Base-by-base conservation (phyloP, 2,888 invertebrate genomes). In the Leptopilina myrica region DNA sequence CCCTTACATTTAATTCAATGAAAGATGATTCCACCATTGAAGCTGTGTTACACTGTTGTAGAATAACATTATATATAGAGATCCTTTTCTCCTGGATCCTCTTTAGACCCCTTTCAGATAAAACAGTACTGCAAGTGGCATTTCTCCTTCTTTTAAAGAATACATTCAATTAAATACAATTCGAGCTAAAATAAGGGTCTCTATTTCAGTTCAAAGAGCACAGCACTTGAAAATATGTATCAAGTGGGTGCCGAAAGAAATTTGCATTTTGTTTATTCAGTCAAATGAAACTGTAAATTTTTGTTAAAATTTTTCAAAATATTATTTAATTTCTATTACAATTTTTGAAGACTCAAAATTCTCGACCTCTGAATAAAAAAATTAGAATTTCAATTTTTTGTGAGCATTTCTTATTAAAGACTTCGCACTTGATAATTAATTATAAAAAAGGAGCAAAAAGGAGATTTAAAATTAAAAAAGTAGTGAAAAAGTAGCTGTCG, bases 51-150 rank as follows among this genome's bases (percentile, higher is more conserved):
- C 81, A 80, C 33, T 33, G 64, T 76, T 66, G 64, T 76, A 66
- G 64, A 40, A 62, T 76, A 76, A 56, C 40, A 56, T 56, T 77
- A 40, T 43, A 8, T 56, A 8, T 56, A 77, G 33, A 26, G 53
- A 15, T 66, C 40, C 77, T 15, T 64, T 33, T n/a, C 53, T 79
- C 77, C 75, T 62, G 59, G 33, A 64, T 78, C 64, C 76, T 75
- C 78, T 77, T 79, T 78, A 76, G 76, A 20, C 80, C 79, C 78
- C 82, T 83, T 80, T 77, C 77, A 81, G 80, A 76, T 78, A 79
- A 83, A 82, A 62, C 81, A 82, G 33, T 33, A 83, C 80, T 83
- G 77, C 82, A 80, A 81, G 80, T 82, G 80, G 80, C 79, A 80
- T 79, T 80, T 75, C 75, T 75, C 78, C 79, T 73, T 81, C 82